Evolutionary conservation across 2,113 vertebrate genomes (phyloP).

Genomic region (Grallaria varia): DNA sequence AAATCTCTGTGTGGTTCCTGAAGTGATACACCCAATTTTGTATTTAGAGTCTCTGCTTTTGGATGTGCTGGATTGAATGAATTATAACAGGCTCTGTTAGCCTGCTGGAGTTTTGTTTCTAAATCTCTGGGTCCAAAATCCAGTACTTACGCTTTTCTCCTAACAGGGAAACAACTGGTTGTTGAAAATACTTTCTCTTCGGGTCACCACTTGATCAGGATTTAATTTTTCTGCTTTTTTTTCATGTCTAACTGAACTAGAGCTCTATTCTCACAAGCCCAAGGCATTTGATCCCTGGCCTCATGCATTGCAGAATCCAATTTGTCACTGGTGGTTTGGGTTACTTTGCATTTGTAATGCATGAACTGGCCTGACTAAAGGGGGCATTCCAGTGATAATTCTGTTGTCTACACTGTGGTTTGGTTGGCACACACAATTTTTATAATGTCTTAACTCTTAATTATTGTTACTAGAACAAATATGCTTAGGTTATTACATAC

Average conservation of each 20-base stretch:
- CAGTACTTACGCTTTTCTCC: not conserved
- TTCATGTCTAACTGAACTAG: not conserved
- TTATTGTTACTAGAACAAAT: not conserved
- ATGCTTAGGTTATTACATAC: not conserved
- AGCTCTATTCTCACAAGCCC: not conserved
- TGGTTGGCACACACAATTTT: not conserved
- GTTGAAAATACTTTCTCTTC: not conserved
- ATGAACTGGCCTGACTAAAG: not conserved
- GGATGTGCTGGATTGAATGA: not conserved
- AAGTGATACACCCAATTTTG: not conserved
- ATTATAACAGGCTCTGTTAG: not conserved
- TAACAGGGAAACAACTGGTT: not conserved
- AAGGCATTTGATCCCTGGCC: not conserved
- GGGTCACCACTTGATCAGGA: not conserved
- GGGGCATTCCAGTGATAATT: not conserved
- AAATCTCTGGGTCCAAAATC: not conserved
- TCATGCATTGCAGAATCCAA: not conserved
- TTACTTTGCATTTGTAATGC: not conserved
- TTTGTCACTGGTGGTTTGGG: not conserved
- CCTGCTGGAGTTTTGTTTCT: not conserved
- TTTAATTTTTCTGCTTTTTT: not conserved
- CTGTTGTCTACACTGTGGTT: not conserved
- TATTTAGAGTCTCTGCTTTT: not conserved
- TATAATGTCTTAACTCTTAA: not conserved
- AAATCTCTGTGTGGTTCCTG: not conserved